phyloP scores from a whole-genome alignment of 2,113 vertebrate species.

The Merops nubicus region DNA sequence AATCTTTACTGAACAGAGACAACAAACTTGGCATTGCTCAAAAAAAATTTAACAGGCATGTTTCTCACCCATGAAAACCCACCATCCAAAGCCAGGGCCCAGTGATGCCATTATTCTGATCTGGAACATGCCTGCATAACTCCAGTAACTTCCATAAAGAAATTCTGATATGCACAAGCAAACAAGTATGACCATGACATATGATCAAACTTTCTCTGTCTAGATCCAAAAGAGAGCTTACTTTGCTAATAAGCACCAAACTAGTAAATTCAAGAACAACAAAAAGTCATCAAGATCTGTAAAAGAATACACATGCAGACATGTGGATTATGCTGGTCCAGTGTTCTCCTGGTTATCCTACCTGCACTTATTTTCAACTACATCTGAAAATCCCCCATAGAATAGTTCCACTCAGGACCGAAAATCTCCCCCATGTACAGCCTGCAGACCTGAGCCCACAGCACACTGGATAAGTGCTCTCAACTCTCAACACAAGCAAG shows the following conservation, averaged over 20 bases:
- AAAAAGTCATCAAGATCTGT: background rate
- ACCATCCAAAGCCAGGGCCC: background rate
- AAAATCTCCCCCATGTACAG: background rate
- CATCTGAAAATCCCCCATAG: background rate
- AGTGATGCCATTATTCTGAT: background rate
- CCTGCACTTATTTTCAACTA: background rate
- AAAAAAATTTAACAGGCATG: background rate
- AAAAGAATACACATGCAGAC: background rate
- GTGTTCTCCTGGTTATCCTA: background rate
- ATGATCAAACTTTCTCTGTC: background rate
- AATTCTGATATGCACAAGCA: background rate
- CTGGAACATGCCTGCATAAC: background rate
- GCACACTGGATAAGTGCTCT: accelerated
- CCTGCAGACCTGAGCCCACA: background rate
- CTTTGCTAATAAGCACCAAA: background rate
- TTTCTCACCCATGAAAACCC: background rate
- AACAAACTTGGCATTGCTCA: background rate
- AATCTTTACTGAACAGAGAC: background rate
- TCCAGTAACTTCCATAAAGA: background rate
- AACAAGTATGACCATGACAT: background rate
- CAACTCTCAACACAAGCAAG: background rate
- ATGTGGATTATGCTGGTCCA: background rate
- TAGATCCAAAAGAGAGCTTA: background rate
- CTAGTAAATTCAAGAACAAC: background rate
- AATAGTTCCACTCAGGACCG: accelerated